Conservation (phyloP, 2,113 vertebrate species). For the Erythrocercus mccallii region DNA sequence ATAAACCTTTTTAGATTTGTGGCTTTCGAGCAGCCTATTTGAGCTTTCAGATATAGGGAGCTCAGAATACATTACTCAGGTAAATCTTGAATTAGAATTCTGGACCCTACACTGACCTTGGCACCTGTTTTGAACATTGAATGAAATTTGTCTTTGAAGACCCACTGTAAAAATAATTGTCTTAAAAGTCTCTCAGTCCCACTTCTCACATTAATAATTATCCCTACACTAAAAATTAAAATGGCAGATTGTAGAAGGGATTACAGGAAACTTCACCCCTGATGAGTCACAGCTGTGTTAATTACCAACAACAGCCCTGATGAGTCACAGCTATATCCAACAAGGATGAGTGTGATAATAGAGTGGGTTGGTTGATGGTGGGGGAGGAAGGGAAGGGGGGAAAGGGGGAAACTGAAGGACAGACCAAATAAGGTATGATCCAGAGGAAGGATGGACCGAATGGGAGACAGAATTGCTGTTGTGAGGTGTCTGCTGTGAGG, state of each 20-base stretch:
- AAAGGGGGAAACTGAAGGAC: no score
- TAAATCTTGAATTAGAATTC: not conserved
- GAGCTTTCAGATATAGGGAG: not conserved
- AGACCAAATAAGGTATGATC: not conserved
- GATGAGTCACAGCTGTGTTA: not conserved
- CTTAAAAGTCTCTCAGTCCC: not conserved
- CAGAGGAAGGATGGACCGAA: not conserved
- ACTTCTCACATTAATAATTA: not conserved
- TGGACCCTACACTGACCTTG: not conserved
- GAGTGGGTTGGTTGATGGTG: not conserved
- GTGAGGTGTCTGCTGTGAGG: not conserved
- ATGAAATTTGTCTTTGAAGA: not conserved
- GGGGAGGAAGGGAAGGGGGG: no score
- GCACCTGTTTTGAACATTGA: not conserved
- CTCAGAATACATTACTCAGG: not conserved
- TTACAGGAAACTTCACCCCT: not conserved
- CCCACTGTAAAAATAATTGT: not conserved
- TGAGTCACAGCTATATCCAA: not conserved
- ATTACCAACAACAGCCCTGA: not conserved
- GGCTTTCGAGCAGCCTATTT: not conserved
- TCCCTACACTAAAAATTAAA: not conserved
- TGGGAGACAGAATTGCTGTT: not conserved
- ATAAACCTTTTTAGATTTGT: not conserved
- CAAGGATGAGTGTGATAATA: not conserved
- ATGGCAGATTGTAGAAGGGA: not conserved